Base-by-base conservation (phyloP, 53 echinoderm and acorn worm species). In the Patiria pectinifera region DNA sequence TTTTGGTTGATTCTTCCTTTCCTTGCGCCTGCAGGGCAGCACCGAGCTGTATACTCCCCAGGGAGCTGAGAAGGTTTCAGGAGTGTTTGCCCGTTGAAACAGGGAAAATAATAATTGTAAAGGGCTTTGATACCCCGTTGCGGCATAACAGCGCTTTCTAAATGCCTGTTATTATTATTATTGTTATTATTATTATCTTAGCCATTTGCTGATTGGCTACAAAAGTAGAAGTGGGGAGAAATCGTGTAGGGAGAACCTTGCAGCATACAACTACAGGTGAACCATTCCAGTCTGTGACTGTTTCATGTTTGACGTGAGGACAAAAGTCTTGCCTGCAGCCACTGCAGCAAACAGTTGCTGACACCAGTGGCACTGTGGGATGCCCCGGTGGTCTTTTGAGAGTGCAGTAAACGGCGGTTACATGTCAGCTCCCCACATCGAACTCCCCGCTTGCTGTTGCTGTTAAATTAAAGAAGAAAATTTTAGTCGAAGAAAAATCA, bases 371-470 rank as follows among this genome's bases (percentile, higher is more conserved):
- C 24, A 43, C 62, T 62, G 61, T 13, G 15, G 10, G 66, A 21
- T 66, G 22, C 62, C 6, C 48, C 49, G 47, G n/a, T n/a, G 75
- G 22, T 23, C 18, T 47, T 86, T 82, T 15, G 44, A 44, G 45
- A 15, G 84, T 16, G 69, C 44, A 45, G 66, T 35, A 66, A 66
- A 69, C 84, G 18, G 66, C 46, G n/a, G 60, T 78, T 88, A 88
- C 35, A 78, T 77, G 22, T 90, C 90, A 18, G 69, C 81, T 90
- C 90, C 90, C 90, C 90, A 90, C 90, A 90, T 90, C 0, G 90
- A 90, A 77, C 62, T 80, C 15, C 79, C 59, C 19, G 80, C 62
- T 47, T 62, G 26, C 26, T 80, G 66, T 63, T 44, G 77, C 80
- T 69, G 80, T 4, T 11, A 81, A 48, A 90, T n/a, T 35, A 11